A percentile compares a stretch with the other conserved stretches of the same genome.
These are phyloP conservation scores for Toxonevra muliebris DNA, from an alignment of 2,888 invertebrate genomes.

Conservation along the genomic window DNA sequence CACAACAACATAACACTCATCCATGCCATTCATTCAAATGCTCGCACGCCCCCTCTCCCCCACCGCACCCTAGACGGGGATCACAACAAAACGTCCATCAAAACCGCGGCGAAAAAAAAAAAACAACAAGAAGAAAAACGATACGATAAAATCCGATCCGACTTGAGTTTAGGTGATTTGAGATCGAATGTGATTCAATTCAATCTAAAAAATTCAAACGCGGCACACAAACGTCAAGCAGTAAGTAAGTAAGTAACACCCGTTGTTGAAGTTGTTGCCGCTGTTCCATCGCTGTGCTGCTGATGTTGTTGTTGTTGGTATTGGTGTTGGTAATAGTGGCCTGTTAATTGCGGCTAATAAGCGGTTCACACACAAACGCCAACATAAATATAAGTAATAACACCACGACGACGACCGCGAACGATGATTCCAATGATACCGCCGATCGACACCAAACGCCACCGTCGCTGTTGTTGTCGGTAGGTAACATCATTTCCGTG, in stretches of 20 bases:
- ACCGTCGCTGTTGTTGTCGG: neutral
- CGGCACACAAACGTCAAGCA: too few species aligned
- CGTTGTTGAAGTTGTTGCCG: neutral
- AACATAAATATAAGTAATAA: neutral
- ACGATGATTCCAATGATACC: too few species aligned
- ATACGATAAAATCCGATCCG: neutral
- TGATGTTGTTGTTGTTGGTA: neutral
- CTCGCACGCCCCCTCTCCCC: too few species aligned
- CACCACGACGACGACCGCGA: neutral
- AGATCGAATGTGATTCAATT: too few species aligned
- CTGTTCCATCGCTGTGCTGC: too few species aligned
- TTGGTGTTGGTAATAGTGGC: neutral
- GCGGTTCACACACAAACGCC: neutral
- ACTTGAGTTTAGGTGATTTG: too few species aligned
- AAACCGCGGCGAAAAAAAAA: neutral
- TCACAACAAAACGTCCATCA: conserved; percentile 18
- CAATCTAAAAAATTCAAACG: too few species aligned
- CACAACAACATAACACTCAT: conserved; percentile 1
- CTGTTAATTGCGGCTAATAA: conserved; percentile 10
- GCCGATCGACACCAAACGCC: neutral
- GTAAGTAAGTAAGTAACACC: neutral
- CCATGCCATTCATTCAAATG: too few species aligned
- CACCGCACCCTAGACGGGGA: neutral
- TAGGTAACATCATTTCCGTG: neutral
- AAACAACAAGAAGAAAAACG: neutral